phyloP scores from a whole-genome alignment of 2,888 invertebrate species.

The Matsumyia berberina region DNA sequence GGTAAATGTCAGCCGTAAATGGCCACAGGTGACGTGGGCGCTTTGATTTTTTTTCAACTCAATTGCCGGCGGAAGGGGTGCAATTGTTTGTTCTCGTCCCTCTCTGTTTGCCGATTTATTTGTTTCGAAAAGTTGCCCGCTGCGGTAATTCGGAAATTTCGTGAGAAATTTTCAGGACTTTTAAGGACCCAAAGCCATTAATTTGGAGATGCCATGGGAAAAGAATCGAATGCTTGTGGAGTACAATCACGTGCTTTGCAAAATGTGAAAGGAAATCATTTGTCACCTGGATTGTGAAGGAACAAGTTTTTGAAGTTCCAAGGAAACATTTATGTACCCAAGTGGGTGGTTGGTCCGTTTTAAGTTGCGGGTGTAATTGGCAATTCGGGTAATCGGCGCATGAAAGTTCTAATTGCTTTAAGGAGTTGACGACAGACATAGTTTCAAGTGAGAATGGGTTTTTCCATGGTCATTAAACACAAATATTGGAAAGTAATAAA shows the following conservation, averaged over 20 bases:
- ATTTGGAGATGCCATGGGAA: slow-evolving; percentile 1
- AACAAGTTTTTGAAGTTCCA: background rate
- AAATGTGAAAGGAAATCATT: slow-evolving; percentile 13
- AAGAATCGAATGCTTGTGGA: background rate
- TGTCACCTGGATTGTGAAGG: slow-evolving; percentile 18
- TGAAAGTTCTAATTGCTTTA: background rate
- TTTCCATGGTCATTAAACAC: no score
- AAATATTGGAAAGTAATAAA: no score
- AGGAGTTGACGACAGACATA: no score
- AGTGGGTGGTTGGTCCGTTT: background rate
- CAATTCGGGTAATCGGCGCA: background rate
- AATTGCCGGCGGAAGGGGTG: slow-evolving; percentile 30
- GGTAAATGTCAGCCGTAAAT: slow-evolving; percentile 37
- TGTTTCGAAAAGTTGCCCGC: background rate
- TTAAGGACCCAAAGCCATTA: background rate
- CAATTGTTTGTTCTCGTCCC: slow-evolving; percentile 32
- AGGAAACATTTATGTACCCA: background rate
- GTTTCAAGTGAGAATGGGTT: no score
- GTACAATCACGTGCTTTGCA: background rate
- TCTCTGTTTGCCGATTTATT: slow-evolving; percentile 18
- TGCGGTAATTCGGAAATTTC: background rate
- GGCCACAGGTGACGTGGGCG: slow-evolving; percentile 28
- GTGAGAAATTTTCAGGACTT: slow-evolving; percentile 5
- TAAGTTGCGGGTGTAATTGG: background rate
- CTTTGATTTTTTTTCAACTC: slow-evolving; percentile 28